Percentiles rank a stretch among this genome's conserved stretches.
These are phyloP conservation scores for Tipula unca DNA, from an alignment of 2,888 invertebrate genomes.

Conservation along the genomic window DNA sequence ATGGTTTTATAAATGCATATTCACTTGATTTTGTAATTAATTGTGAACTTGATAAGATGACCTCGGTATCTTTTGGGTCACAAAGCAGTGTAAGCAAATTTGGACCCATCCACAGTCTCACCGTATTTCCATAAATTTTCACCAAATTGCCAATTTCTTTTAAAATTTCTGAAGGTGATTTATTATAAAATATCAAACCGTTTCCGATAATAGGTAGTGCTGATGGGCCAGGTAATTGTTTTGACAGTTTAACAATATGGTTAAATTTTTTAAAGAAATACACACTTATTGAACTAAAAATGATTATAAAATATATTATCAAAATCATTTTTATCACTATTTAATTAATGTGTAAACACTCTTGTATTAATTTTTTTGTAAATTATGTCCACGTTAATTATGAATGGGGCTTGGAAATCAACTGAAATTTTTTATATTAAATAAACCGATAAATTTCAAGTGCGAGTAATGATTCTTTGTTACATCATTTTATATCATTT, in stretches of 20 bases:
- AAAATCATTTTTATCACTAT: background rate
- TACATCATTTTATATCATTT: no score
- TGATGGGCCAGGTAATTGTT: slow-evolving; percentile 36
- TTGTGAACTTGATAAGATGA: slow-evolving; percentile 29
- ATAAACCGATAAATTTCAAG: no score
- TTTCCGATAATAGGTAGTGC: slow-evolving; percentile 46
- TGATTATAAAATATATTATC: background rate
- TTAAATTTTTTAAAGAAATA: slow-evolving; percentile 30
- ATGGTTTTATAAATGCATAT: slow-evolving; percentile 43
- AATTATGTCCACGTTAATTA: no score
- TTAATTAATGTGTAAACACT: no score
- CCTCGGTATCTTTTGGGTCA: slow-evolving; percentile 32
- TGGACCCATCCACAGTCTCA: slow-evolving; percentile 29
- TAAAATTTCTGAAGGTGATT: slow-evolving; percentile 34
- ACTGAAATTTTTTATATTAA: no score
- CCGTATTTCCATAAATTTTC: slow-evolving; percentile 32
- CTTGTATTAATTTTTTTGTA: no score
- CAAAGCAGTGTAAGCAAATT: slow-evolving; percentile 31
- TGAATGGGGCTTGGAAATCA: no score
- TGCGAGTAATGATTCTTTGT: no score
- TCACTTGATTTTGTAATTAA: slow-evolving; percentile 48
- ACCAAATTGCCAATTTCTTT: slow-evolving; percentile 36
- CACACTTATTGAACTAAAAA: background rate
- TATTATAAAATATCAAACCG: slow-evolving; percentile 42
- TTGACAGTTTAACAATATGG: slow-evolving; percentile 31